Evolutionary conservation across 1,140 invertebrate species (phyloP).

Genomic region (Zaprionus gabonicus): DNA sequence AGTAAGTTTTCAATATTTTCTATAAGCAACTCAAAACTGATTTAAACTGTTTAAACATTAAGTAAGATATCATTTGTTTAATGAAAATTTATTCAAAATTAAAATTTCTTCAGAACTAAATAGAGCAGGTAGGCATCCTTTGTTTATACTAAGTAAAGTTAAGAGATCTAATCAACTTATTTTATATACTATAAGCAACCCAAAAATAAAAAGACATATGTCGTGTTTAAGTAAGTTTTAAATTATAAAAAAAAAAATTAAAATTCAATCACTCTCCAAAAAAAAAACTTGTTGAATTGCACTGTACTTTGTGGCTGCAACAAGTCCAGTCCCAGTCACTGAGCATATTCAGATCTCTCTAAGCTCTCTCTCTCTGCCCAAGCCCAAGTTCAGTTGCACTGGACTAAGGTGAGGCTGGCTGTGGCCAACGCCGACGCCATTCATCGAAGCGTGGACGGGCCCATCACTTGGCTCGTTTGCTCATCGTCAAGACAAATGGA

Average conservation of each 20-base stretch:
- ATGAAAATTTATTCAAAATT: too few relatives aligned
- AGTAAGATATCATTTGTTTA: too few relatives aligned
- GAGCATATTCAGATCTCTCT: background rate
- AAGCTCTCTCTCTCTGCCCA: background rate
- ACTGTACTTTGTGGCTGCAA: background rate
- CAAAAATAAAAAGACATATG: background rate
- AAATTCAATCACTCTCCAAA: too few relatives aligned
- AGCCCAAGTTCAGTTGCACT: background rate
- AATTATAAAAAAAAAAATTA: background rate
- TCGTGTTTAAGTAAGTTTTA: background rate
- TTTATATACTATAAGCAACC: background rate
- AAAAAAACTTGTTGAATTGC: background rate
- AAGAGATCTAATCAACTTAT: too few relatives aligned
- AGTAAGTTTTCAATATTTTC: too few relatives aligned
- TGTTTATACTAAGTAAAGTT: too few relatives aligned
- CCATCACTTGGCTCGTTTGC: slow-evolving; percentile 81
- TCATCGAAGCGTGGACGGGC: slow-evolving; percentile 71
- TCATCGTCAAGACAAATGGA: slow-evolving; percentile 82
- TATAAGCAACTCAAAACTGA: too few relatives aligned
- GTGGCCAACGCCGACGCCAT: slow-evolving; percentile 60
- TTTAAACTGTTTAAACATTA: too few relatives aligned
- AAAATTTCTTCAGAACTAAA: too few relatives aligned
- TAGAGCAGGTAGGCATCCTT: too few relatives aligned
- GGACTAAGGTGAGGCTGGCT: background rate
- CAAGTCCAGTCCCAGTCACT: background rate